Conservation (phyloP, 2,113 vertebrate genomes). For the Platanista minor region DNA sequence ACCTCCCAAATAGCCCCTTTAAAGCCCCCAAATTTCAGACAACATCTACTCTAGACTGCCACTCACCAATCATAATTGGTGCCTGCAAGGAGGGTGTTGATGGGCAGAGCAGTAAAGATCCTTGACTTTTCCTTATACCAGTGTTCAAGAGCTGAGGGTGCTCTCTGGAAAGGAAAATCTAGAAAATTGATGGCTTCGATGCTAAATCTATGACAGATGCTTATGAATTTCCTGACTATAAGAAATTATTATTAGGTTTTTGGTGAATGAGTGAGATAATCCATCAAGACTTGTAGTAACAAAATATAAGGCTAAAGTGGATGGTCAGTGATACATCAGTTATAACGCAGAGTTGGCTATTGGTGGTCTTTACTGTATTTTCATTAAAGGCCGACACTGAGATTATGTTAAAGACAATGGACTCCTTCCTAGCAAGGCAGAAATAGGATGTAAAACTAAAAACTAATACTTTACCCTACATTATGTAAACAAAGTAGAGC, state of each 20-base stretch:
- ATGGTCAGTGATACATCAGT: not conserved
- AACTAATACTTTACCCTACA: slow-evolving; percentile 13
- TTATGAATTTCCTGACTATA: not conserved
- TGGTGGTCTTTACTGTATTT: not conserved
- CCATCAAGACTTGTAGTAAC: not conserved
- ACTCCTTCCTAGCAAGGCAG: not conserved
- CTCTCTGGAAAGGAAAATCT: not conserved
- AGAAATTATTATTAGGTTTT: slow-evolving; percentile 25
- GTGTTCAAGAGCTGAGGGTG: not conserved
- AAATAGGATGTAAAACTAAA: slow-evolving; percentile 48
- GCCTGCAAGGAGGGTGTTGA: not conserved
- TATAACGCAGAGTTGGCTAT: not conserved
- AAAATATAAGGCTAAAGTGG: not conserved
- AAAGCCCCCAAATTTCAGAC: not conserved
- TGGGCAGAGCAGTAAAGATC: not conserved
- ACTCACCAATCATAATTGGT: not conserved
- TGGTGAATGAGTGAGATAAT: not conserved
- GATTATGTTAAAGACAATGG: slow-evolving; percentile 11
- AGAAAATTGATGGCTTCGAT: slow-evolving; percentile 6
- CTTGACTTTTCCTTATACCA: not conserved
- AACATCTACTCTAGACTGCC: not conserved
- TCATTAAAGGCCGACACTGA: slow-evolving; percentile 5
- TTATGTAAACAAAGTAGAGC: slow-evolving; percentile 25
- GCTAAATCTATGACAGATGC: slow-evolving; percentile 9
- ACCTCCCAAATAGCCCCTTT: not conserved